phyloP scores from a whole-genome alignment of 2,888 invertebrate genomes.

The Microdon myrmicae region DNA sequence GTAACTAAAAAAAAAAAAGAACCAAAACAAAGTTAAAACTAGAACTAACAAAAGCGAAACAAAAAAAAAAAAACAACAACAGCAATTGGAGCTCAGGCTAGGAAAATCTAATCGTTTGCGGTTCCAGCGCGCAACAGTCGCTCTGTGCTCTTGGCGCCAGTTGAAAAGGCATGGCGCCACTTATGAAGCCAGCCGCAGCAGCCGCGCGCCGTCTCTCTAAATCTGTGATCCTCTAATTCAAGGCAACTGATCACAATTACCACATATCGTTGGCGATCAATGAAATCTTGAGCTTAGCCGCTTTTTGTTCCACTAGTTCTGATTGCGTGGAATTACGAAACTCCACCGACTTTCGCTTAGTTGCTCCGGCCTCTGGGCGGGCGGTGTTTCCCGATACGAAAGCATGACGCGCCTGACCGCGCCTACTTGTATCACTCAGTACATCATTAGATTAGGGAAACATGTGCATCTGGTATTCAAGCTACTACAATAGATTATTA shows the following conservation, averaged over 20 bases:
- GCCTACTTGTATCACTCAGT: no score
- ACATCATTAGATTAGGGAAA: no score
- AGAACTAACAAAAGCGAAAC: background rate
- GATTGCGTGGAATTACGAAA: slow-evolving; percentile 36
- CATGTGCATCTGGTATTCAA: no score
- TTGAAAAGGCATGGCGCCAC: slow-evolving; percentile 45
- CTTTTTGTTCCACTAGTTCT: background rate
- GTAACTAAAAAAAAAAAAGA: slow-evolving; percentile 10
- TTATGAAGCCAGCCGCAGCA: slow-evolving; percentile 30
- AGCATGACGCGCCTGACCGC: no score
- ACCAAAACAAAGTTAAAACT: background rate
- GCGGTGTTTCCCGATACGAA: no score
- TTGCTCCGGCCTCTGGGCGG: no score
- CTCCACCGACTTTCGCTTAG: slow-evolving; percentile 37
- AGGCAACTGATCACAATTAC: slow-evolving; percentile 48
- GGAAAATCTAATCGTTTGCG: slow-evolving; percentile 47
- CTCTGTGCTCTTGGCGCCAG: slow-evolving; percentile 38
- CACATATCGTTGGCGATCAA: slow-evolving; percentile 48
- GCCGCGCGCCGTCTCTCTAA: slow-evolving; percentile 5
- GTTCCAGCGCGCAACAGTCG: slow-evolving; percentile 36
- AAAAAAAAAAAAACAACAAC: background rate
- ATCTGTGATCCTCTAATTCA: slow-evolving; percentile 41
- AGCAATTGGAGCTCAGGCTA: no score
- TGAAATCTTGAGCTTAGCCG: slow-evolving; percentile 13
- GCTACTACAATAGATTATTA: no score